Percentiles rank a stretch among this genome's conserved stretches.
These are phyloP conservation scores for Turritopsis dohrnii DNA, from an alignment of 30 jellyfish, hydroid and myxozoan species.

Conservation along the genomic window DNA sequence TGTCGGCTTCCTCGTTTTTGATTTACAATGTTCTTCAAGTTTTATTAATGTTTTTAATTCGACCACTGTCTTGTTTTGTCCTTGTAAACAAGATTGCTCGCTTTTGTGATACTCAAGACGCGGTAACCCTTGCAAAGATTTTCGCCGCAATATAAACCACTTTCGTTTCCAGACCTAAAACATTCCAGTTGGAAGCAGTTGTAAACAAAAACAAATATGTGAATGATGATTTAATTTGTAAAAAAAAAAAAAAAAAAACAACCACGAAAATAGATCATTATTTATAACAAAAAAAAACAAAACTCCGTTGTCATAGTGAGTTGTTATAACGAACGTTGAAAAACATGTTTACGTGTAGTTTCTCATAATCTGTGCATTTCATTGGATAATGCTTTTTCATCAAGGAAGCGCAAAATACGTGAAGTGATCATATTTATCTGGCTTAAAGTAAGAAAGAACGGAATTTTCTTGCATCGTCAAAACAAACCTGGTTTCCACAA, in stretches of 20 bases:
- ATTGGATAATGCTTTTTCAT: no score
- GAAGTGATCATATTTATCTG: not conserved
- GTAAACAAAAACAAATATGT: not conserved
- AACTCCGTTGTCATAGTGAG: not conserved
- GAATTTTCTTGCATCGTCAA: not conserved
- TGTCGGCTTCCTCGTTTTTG: constrained; percentile 53
- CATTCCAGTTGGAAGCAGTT: not conserved
- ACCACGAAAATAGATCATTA: not conserved
- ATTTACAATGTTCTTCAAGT: constrained; percentile 44
- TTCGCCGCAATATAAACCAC: constrained; percentile 88
- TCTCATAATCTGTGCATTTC: not conserved
- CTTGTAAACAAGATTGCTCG: constrained; percentile 73
- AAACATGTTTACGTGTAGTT: not conserved
- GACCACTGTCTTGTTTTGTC: constrained; percentile 71
- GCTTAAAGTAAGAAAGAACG: not conserved
- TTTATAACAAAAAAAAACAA: no score
- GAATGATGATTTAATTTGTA: no score
- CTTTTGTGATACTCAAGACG: constrained; percentile 83
- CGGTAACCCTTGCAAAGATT: constrained; percentile 63
- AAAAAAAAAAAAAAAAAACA: not conserved
- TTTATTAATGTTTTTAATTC: constrained; percentile 50
- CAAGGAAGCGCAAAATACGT: no score
- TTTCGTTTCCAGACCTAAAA: constrained; percentile 81
- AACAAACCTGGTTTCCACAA: not conserved
- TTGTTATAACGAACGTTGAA: not conserved